Evolutionary conservation across 2,888 invertebrate genomes (phyloP).

Genomic region (Rhopalosiphum nymphaeae): DNA sequence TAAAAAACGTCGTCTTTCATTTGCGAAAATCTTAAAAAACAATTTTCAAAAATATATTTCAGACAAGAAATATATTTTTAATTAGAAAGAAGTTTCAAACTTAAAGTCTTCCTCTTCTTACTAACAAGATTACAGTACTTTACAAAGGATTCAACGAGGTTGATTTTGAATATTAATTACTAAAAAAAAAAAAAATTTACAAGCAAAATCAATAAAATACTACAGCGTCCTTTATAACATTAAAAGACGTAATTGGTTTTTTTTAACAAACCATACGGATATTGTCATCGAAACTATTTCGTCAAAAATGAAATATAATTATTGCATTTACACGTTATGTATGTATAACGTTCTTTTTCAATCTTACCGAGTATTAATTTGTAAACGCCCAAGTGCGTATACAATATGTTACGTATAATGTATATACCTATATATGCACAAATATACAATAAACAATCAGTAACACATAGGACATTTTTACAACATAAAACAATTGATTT

Average conservation of each 20-base stretch:
- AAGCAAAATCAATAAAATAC: slow-evolving; percentile 25
- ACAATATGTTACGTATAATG: too few species aligned
- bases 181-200: slow-evolving; percentile 27
- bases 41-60: slow-evolving; percentile 17
- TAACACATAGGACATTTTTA: neutral
- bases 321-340: neutral
- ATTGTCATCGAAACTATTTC: neutral
- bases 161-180: slow-evolving; percentile 50
- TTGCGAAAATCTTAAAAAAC: neutral
- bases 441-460: neutral
- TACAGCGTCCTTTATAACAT: neutral
- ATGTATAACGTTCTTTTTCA: neutral
- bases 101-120: slow-evolving; percentile 28
- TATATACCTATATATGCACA: neutral
- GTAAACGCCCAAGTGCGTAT: neutral
- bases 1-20: neutral
- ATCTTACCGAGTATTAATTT: neutral
- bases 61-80: slow-evolving; percentile 23
- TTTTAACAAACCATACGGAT: neutral
- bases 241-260: neutral
- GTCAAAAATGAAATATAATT: neutral
- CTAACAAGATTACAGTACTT: slow-evolving; percentile 42
- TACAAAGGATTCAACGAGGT: slow-evolving; percentile 51
- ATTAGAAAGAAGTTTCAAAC: slow-evolving; percentile 34
- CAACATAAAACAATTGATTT: neutral